phyloP scores from a whole-genome alignment of 2,797 vertebrate genomes.

The Danio aesculapii region DNA sequence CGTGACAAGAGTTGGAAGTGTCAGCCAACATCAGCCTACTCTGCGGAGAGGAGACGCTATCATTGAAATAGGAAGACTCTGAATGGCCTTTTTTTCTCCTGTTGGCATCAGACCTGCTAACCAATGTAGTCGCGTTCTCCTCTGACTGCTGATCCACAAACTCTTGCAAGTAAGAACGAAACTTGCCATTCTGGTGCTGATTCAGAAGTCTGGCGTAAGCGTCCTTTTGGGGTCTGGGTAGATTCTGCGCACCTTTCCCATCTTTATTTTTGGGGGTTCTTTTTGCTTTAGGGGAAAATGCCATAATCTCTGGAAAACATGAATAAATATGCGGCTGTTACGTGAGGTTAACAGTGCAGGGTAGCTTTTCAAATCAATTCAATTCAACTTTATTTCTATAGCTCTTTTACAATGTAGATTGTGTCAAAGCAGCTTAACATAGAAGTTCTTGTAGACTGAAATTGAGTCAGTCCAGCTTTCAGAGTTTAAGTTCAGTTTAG shows the following conservation, averaged over 20 bases:
- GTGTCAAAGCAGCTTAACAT: too few species aligned
- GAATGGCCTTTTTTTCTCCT: conserved; percentile 64
- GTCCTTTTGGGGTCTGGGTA: conserved; percentile 78
- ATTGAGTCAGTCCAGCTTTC: too few species aligned
- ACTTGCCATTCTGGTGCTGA: conserved; percentile 85
- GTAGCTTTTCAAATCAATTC: neutral
- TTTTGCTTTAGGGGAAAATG: conserved; percentile 71
- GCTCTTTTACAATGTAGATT: too few species aligned
- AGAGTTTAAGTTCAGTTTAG: too few species aligned
- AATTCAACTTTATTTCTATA: too few species aligned
- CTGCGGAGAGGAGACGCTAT: conserved; percentile 67
- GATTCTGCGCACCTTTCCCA: conserved; percentile 71
- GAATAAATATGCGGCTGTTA: neutral
- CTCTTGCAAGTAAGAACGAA: conserved; percentile 81
- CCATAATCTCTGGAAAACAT: conserved; percentile 71
- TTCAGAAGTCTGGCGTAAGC: conserved; percentile 84
- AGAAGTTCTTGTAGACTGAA: too few species aligned
- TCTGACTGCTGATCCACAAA: conserved; percentile 78
- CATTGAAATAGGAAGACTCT: conserved; percentile 74
- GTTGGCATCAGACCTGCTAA: conserved; percentile 63
- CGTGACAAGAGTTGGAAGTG: conserved; percentile 70
- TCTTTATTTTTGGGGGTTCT: conserved; percentile 67
- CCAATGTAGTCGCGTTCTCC: conserved; percentile 58
- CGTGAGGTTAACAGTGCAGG: neutral
- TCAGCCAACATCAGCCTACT: conserved; percentile 69